phyloP scores from a whole-genome alignment of 2,113 vertebrate genomes.

The Erythrocercus mccallii region DNA sequence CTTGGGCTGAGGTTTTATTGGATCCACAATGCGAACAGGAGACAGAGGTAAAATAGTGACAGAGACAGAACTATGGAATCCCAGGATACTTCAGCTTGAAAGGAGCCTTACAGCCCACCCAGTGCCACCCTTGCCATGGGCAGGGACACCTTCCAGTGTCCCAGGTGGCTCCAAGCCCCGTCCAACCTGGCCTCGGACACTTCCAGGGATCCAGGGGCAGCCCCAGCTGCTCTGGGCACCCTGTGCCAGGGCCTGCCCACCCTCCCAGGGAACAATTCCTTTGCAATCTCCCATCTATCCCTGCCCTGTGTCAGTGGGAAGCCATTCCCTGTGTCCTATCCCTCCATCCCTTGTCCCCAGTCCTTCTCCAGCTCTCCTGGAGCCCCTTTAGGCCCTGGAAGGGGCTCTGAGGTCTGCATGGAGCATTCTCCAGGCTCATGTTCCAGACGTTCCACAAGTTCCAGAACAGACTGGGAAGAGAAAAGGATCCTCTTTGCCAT shows the following conservation, averaged over 20 bases:
- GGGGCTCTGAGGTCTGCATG: neutral
- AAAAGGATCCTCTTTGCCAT: neutral
- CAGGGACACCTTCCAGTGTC: neutral
- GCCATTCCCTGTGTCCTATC: neutral
- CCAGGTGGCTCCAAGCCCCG: neutral
- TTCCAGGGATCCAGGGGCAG: neutral
- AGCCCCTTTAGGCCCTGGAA: accelerated
- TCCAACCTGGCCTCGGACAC: neutral
- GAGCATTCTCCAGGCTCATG: neutral
- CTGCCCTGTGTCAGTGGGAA: neutral
- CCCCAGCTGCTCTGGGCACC: neutral
- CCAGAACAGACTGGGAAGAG: neutral
- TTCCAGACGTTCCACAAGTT: neutral
- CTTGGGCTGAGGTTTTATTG: neutral
- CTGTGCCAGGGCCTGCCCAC: neutral
- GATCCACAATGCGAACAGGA: neutral
- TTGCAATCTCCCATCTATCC: accelerated
- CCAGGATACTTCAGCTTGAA: too few species aligned
- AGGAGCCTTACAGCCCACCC: accelerated
- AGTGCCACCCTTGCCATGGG: neutral
- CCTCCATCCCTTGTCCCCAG: neutral
- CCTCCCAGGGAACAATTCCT: accelerated
- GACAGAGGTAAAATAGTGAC: neutral
- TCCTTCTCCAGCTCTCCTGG: neutral
- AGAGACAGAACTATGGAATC: neutral